Conservation (phyloP, 2,797 vertebrate genomes). For the Oryzias sinensis region DNA sequence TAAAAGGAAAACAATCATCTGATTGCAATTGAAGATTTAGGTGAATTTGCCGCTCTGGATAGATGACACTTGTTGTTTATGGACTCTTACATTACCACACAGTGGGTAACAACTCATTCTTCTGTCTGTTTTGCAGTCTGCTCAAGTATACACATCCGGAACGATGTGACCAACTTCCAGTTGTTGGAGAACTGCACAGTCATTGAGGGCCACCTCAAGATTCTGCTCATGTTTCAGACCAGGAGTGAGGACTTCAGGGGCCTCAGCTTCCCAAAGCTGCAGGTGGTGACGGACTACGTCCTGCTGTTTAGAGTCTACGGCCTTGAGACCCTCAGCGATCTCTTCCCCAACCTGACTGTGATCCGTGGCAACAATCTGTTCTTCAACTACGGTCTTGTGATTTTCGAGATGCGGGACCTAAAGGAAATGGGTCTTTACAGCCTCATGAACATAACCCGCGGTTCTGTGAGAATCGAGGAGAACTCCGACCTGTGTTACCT, state of each 20-base stretch:
- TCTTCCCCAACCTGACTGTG: slow-evolving; percentile 95
- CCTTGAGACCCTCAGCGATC: slow-evolving; percentile 85
- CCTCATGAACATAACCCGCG: slow-evolving; percentile 93
- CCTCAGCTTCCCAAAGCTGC: slow-evolving; percentile 89
- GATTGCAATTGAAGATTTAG: too few species aligned
- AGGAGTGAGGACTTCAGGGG: slow-evolving; percentile 89
- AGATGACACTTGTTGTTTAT: too few species aligned
- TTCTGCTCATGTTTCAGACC: slow-evolving; percentile 92
- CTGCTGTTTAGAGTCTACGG: slow-evolving; percentile 94
- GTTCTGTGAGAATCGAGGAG: slow-evolving; percentile 92
- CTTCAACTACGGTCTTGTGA: slow-evolving; percentile 94
- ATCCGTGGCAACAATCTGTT: slow-evolving; percentile 94
- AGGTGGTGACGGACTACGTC: slow-evolving; percentile 92
- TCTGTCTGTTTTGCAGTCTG: slow-evolving; percentile 73
- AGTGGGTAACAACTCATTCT: neutral
- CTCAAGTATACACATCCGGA: slow-evolving; percentile 90
- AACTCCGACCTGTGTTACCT: slow-evolving; percentile 94
- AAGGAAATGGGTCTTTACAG: slow-evolving; percentile 91
- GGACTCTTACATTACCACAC: neutral
- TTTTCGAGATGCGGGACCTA: slow-evolving; percentile 96
- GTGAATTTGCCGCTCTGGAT: too few species aligned
- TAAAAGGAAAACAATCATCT: too few species aligned
- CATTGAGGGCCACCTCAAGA: slow-evolving; percentile 94
- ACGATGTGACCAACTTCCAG: slow-evolving; percentile 87
- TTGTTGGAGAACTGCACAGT: slow-evolving; percentile 92